phyloP scores from a whole-genome alignment of 1,140 invertebrate genomes.

The Bombus sibiricus region DNA sequence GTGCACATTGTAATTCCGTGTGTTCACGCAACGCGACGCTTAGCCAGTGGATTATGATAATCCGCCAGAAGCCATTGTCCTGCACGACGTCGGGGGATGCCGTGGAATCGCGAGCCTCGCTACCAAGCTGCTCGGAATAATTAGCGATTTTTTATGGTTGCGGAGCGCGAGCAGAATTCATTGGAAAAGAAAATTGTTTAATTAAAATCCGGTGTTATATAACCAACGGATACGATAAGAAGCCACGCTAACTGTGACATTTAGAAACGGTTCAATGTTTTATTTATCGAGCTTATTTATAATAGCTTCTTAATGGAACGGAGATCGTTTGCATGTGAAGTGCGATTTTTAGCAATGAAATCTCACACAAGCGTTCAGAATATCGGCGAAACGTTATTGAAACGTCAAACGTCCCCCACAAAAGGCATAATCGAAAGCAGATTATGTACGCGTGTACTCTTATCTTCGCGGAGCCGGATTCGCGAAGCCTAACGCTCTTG shows the following conservation, averaged over 20 bases:
- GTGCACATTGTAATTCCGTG: constrained; percentile 42
- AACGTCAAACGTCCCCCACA: not conserved
- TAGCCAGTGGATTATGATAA: constrained; percentile 55
- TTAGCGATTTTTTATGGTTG: not conserved
- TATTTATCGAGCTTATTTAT: not conserved
- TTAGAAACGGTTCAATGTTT: not conserved
- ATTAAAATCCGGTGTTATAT: not conserved
- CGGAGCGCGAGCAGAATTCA: not conserved
- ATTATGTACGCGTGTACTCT: not conserved
- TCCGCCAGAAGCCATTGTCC: constrained; percentile 34
- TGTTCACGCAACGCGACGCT: constrained; percentile 44
- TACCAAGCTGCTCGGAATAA: not conserved
- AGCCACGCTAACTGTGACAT: not conserved
- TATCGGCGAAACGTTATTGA: not conserved
- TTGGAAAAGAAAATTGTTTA: not conserved
- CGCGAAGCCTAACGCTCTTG: not conserved
- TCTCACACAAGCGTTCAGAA: not conserved
- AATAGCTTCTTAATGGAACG: not conserved
- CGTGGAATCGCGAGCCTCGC: not conserved
- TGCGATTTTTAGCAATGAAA: not conserved
- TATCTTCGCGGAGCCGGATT: not conserved
- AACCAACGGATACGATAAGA: not conserved
- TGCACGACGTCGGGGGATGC: not conserved
- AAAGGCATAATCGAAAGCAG: constrained; percentile 16
- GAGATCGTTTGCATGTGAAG: not conserved